Evolutionary conservation across 2,113 vertebrate species (phyloP), one percentile per base, ranked within the genome.

Genomic region (Illadopsis cleaveri): DNA sequence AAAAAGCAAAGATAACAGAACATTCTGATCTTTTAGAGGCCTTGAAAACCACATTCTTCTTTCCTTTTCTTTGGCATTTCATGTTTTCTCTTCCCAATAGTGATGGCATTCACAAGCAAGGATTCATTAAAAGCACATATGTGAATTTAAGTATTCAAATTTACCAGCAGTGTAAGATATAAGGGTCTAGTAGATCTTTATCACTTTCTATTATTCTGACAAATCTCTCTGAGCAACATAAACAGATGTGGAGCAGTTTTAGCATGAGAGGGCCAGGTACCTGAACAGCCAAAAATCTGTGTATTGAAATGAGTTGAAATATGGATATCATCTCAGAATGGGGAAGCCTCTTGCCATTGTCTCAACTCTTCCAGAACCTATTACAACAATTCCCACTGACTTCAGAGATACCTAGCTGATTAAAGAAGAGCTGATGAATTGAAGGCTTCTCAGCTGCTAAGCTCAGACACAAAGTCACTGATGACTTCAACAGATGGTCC

Each of bases 401-500:
- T 95, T 96, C 42, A 78, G 76, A 94, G 53, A 54, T 65, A 48
- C 38, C 37, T 96, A 57, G 19, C 37, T 96, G 78, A 90, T 94
- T 86, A 91, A 88, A 79, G 81, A 92, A 96, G 35, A 77, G 25
- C 44, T 89, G 75, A 94, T 57, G 76, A 86, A 40, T 65, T 96
- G 70, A 94, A 96, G 76, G 24, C 3, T 96, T 68, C 47, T 58
- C 72, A 88, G 73, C 58, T 94, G 68, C 47, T 64, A 82, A 72
- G 3, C 22, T 48, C 81, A 91, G 30, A 23, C 81, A 90, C 60
- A 40, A 92, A 93, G 50, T 86, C 86, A 76, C 48, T 62, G 64
- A 81, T 91, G 90, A 66, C 78, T 97, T 89, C 80, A 96, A 65
- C 80, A 96, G 81, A 94, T 94, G 94, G 78, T 93, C 44, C 51